phyloP scores from a whole-genome alignment of 2,797 vertebrate genomes.

The Acanthurus lineatus region DNA sequence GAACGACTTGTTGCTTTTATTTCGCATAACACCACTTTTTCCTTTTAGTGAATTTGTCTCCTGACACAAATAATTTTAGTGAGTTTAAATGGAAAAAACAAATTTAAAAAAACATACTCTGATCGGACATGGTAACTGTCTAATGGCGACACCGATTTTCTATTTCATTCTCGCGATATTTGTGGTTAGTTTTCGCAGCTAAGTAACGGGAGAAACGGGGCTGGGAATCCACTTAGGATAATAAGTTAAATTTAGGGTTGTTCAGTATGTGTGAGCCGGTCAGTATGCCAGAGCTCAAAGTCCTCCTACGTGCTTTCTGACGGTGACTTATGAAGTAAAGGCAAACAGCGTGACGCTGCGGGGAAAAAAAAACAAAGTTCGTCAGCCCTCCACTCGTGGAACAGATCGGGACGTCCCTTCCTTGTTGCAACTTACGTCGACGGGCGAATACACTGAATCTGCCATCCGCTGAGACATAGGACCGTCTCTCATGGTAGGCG shows the following conservation, averaged over 20 bases:
- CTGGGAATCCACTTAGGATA: slow-evolving; percentile 6
- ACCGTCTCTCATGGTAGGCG: slow-evolving; percentile 55
- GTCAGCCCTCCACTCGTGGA: slow-evolving; percentile 7
- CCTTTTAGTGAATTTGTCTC: too few relatives aligned
- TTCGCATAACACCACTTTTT: background rate
- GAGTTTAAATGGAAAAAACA: background rate
- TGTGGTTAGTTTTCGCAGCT: background rate
- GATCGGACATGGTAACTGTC: background rate
- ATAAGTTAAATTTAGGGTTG: slow-evolving; percentile 30
- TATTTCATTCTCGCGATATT: slow-evolving; percentile 60
- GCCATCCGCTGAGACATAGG: slow-evolving; percentile 40
- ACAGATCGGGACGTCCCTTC: slow-evolving; percentile 66
- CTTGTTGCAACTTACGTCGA: slow-evolving; percentile 16
- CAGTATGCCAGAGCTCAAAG: slow-evolving; percentile 1
- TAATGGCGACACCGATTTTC: background rate
- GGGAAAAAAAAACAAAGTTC: slow-evolving; percentile 28
- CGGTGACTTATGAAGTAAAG: background rate
- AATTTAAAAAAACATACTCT: background rate
- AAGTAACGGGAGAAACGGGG: slow-evolving; percentile 4
- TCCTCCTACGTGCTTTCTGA: background rate
- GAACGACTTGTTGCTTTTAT: background rate
- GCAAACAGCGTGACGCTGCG: background rate
- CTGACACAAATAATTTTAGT: background rate
- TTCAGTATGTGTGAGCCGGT: background rate
- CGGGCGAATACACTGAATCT: slow-evolving; percentile 36